Base-by-base conservation (phyloP, 1,140 invertebrate species). In the Notospermus geniculatus region DNA sequence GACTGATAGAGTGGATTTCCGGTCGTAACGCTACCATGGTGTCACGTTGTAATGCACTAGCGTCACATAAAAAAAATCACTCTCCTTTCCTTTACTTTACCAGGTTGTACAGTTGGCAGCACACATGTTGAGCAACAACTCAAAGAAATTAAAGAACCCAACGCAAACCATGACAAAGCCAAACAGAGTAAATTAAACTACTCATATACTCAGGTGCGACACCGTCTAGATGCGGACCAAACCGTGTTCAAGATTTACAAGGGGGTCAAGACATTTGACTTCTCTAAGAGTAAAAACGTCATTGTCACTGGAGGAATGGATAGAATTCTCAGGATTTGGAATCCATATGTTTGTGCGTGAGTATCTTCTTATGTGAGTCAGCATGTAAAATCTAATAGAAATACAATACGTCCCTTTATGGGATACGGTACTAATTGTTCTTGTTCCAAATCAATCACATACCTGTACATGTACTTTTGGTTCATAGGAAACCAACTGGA, bases 251-350 rank as follows among this genome's bases (percentile, higher is more conserved):
- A 74, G 39, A 74, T 82, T 2, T 77, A 81, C 63, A 82, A 82
- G 65, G 81, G 81, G 25, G 80, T 82, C 25, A 81, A 81, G 59
- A 76, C 76, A 57, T 82, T 82, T 66, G 76, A 80, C 59, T 80
- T 80, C 60, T 80, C 73, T 32, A 79, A 80, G 55, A 69, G 72
- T 23, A 82, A 80, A 59, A 82, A 80, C 61, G 66, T 81, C 41
- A 71, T 82, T 46, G 73, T 81, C 15, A 82, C 80, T 54, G 80
- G 79, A 62, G 80, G 76, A 11, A 80, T 80, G 78, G 80, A 82
- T 61, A 63, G 77, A 60, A 80, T 81, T 50, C 76, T 82, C 1
- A 53, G 80, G 43, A 67, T 82, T 9, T 82, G 78, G 77, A 82
- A 82, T 66, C 80, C 80, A 2, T 82, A 82, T 72, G 77, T 81